Evolutionary conservation across 2,113 vertebrate genomes (phyloP), one percentile per base, ranked within the genome.

Genomic region (Calypte anna): DNA sequence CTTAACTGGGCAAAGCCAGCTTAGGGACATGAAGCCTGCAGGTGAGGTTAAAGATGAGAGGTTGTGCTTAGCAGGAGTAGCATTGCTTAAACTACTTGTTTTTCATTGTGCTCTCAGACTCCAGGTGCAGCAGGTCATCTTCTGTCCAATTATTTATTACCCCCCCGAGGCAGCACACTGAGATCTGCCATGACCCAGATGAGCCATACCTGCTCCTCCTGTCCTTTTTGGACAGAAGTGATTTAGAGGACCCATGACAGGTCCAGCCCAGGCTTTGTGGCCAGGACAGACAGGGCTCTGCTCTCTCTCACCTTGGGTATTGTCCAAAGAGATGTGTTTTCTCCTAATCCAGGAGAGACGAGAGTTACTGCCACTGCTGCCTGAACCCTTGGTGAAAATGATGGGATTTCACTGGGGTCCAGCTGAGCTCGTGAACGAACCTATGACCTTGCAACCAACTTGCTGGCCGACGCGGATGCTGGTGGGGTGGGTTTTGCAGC

Each of bases 211-310:
- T 82, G 17, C 24, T 63, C 40, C 33, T 21, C 0, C 0, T 68
- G 22, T 81, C 48, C 69, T 36, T 3, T 0, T 46, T 24, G 16
- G 11, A 11, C 40, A 36, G 84, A 21, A 69, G 15, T 13, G 36
- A 9, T 69, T 87, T 33, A 69, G 44, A 53, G 72, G 44, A 17
- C 4, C 5, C 3, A 44, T n/a, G 54, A 51, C 43, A 43, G 38
- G 23, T 48, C 31, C 59, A 69, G 68, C 55, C 23, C 24, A 38
- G 67, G 50, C 15, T 82, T 25, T 0, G 1, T 14, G 59, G 30
- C 40, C 63, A 23, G 57, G 50, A 36, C 27, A 54, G 57, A 19
- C 2, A 0, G 0, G 30, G 15, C 31, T 72, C 46, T 33, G 48
- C 66, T 70, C 48, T 69, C 63, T n/a, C 43, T 81, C 31, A 2